These are phyloP conservation scores for Corythornis madagascariensis DNA, from an alignment of 2,113 vertebrate genomes.

Conservation along the genomic window DNA sequence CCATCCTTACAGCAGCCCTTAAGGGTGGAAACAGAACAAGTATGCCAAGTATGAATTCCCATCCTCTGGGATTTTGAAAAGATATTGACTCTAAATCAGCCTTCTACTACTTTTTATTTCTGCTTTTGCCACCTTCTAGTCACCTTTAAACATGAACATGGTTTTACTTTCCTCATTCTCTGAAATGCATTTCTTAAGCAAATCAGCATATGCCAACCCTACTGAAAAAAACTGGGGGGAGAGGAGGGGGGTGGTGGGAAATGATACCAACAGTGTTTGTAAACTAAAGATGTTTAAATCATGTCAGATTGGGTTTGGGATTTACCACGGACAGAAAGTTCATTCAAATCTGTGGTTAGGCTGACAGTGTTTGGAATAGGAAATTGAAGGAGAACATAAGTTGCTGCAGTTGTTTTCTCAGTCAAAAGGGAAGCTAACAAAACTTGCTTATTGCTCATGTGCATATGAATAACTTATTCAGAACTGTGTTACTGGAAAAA, in stretches of 20 bases:
- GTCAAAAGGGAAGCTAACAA: neutral
- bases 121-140: neutral
- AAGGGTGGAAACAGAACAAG: neutral
- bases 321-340: neutral
- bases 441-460: neutral
- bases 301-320: neutral
- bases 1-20: neutral
- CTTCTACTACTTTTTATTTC: neutral
- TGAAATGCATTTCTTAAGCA: neutral
- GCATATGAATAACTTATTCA: slow-evolving; percentile 6
- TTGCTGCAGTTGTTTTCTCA: neutral
- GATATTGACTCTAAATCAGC: neutral
- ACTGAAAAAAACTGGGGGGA: neutral
- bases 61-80: neutral
- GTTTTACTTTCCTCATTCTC: neutral
- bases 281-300: neutral
- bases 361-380: neutral
- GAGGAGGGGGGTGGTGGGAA: neutral
- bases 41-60: neutral
- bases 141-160: neutral
- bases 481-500: slow-evolving; percentile 3
- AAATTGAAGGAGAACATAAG: neutral
- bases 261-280: neutral
- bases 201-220: neutral
- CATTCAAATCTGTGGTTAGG: neutral